Percentiles rank a stretch among this genome's conserved stretches.
These are phyloP conservation scores for Rhinoraja longicauda DNA, from an alignment of 2,797 vertebrate genomes.

Conservation along the genomic window DNA sequence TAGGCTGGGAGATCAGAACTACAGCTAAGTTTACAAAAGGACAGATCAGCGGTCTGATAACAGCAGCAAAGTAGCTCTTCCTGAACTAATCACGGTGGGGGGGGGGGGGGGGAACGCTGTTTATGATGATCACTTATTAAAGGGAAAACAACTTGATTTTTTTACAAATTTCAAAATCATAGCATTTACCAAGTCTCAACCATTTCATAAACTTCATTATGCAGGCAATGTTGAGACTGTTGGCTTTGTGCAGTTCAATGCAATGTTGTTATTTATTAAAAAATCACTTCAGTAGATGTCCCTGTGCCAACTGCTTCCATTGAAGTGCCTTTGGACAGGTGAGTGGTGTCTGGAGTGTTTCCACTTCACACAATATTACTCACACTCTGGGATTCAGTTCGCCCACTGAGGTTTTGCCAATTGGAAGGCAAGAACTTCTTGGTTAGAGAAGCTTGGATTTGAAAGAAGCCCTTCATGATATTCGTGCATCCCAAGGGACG, in stretches of 20 bases:
- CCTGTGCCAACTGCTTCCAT: neutral
- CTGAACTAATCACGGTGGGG: too few species aligned
- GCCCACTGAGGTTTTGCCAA: neutral
- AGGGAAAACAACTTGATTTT: neutral
- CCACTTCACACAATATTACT: neutral
- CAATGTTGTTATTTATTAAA: neutral
- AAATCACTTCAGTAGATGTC: neutral
- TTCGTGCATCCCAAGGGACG: too few species aligned
- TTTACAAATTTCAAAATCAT: neutral
- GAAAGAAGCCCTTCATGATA: too few species aligned
- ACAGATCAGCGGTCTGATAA: too few species aligned
- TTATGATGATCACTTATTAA: neutral
- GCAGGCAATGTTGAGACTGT: neutral
- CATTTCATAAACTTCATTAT: neutral
- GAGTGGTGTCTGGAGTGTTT: neutral
- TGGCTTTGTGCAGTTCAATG: neutral
- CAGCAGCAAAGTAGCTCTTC: too few species aligned
- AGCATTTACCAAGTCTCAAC: neutral
- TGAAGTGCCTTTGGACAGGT: neutral
- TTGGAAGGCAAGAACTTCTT: too few species aligned
- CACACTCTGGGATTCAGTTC: neutral
- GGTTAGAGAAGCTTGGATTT: too few species aligned
- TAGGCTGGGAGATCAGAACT: too few species aligned
- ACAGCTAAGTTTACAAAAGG: too few species aligned
- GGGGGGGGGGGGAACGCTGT: too few species aligned